A percentile compares a stretch with the other conserved stretches of the same genome.
phyloP scores from a whole-genome alignment of 2,888 invertebrate species.

The Aleiodes testaceus region DNA sequence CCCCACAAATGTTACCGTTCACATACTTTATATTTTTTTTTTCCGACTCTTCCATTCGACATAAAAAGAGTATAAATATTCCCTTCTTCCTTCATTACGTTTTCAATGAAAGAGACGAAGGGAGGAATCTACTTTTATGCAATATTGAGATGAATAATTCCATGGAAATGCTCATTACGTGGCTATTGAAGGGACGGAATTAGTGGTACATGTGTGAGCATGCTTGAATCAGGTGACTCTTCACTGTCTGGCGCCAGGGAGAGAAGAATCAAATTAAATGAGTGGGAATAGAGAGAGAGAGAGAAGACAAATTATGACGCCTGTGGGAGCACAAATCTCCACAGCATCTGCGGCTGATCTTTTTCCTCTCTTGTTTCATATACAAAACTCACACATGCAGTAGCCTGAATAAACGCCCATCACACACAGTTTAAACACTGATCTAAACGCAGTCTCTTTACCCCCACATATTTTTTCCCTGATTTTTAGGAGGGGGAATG shows the following conservation, averaged over 20 bases:
- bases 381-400: background rate
- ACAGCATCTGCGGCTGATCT: constrained; percentile 38
- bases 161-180: constrained; percentile 23
- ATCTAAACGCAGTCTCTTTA: constrained; percentile 3
- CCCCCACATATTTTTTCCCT: background rate
- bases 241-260: constrained; percentile 32
- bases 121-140: background rate
- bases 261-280: background rate
- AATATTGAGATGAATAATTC: background rate
- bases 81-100: no score
- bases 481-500: background rate
- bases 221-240: constrained; percentile 30
- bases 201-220: constrained; percentile 46
- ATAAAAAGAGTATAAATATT: constrained; percentile 12
- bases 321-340: constrained; percentile 42
- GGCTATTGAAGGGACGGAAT: constrained; percentile 1
- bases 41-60: background rate
- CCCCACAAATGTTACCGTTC: constrained; percentile 40
- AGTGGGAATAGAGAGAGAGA: constrained; percentile 35
- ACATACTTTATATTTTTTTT: constrained; percentile 34
- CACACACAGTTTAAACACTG: background rate
- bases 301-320: constrained; percentile 44
- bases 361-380: background rate
- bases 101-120: no score
- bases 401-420: constrained; percentile 1